Evolutionary conservation across 2,797 vertebrate species (phyloP).

Genomic region (Crenichthys baileyi): DNA sequence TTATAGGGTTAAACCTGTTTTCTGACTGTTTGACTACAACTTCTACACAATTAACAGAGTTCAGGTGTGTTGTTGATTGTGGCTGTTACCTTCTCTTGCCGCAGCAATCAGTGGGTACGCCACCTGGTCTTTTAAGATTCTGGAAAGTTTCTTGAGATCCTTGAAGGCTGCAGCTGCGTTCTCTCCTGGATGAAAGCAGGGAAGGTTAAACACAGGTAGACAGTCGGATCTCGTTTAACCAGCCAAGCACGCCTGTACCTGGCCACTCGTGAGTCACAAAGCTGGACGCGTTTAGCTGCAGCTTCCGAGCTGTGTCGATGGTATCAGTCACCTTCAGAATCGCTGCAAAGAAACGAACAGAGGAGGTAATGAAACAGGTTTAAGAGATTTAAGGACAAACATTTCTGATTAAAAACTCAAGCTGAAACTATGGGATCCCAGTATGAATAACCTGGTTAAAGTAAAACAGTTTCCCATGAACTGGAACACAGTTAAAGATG

Average conservation of each 20-base stretch:
- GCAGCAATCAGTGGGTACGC: slow-evolving; percentile 91
- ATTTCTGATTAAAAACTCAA: neutral
- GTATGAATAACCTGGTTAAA: neutral
- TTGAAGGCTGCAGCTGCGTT: slow-evolving; percentile 84
- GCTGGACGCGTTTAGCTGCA: slow-evolving; percentile 83
- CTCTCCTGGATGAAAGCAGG: slow-evolving; percentile 70
- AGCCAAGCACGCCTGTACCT: slow-evolving; percentile 76
- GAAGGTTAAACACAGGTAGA: neutral
- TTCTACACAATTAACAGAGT: neutral
- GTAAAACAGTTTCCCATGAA: neutral
- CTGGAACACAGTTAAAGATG: neutral
- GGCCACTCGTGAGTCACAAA: slow-evolving; percentile 79
- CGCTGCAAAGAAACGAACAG: slow-evolving; percentile 69
- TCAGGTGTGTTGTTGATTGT: neutral
- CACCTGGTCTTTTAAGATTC: slow-evolving; percentile 93
- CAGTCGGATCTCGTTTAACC: fast-evolving
- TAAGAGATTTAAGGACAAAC: neutral
- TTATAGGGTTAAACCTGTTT: neutral
- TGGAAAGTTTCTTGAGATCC: slow-evolving; percentile 89
- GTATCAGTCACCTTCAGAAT: slow-evolving; percentile 84
- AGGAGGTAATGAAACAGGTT: neutral
- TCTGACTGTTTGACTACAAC: neutral
- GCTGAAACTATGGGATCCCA: neutral
- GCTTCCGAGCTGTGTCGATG: slow-evolving; percentile 80
- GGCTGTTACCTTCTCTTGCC: slow-evolving; percentile 86